Percentiles rank a stretch among this genome's conserved stretches.
Conservation (phyloP, 2,113 vertebrate genomes). For the Phrynosoma blainvillii region DNA sequence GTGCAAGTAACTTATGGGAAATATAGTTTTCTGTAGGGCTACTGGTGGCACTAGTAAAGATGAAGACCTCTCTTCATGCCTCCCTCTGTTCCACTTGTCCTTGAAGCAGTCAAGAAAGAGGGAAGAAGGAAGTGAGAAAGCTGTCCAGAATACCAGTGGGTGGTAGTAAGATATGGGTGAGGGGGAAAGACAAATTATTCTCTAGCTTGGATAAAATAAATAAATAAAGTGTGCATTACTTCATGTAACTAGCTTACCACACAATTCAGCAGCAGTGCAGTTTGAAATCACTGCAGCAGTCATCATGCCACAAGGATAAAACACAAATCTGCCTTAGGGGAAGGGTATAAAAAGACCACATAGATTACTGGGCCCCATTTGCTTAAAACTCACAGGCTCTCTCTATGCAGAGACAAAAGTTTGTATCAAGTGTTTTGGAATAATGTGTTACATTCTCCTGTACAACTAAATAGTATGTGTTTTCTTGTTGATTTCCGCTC, state of each 20-base stretch:
- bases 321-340: constrained; percentile 14
- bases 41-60: not conserved
- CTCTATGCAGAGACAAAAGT: constrained; percentile 37
- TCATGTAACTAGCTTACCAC: not conserved
- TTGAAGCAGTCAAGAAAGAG: not conserved
- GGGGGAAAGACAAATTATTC: not conserved
- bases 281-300: not conserved
- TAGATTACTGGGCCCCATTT: constrained; percentile 33
- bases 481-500: not conserved
- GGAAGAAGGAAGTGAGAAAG: not conserved
- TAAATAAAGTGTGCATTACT: not conserved
- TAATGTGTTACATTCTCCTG: not conserved
- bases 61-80: no score
- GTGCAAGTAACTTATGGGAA: no score
- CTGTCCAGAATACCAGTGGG: not conserved
- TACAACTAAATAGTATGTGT: constrained; percentile 12
- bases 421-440: constrained; percentile 3
- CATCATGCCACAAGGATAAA: not conserved
- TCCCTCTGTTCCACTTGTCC: not conserved
- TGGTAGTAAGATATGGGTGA: not conserved
- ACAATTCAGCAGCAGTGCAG: not conserved
- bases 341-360: constrained; percentile 4
- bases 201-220: not conserved
- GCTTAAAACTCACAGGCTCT: constrained; percentile 41
- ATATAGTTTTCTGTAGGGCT: not conserved